Percentiles rank a stretch among this genome's conserved stretches.
Conservation (phyloP, 2,797 vertebrate species). For the Prunella strophiata region DNA sequence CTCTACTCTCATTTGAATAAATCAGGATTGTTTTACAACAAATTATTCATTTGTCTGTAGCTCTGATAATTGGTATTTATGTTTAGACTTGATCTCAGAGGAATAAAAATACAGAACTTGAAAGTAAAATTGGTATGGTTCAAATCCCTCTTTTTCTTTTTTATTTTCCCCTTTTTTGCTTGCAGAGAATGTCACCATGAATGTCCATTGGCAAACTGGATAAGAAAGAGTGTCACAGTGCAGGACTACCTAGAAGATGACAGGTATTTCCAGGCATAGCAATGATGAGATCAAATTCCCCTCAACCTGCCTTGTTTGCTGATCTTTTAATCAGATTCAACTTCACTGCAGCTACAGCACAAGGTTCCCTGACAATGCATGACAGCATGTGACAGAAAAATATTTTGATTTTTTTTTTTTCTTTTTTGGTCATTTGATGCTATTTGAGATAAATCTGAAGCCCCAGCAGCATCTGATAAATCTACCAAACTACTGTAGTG, state of each 20-base stretch:
- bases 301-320: constrained; percentile 80
- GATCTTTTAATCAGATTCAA: constrained; percentile 80
- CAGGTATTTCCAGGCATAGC: constrained; percentile 76
- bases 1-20: constrained; percentile 64
- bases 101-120: constrained; percentile 51
- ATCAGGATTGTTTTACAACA: constrained; percentile 72
- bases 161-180: neutral
- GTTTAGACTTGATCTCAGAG: constrained; percentile 68
- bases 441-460: constrained; percentile 64
- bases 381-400: constrained; percentile 78
- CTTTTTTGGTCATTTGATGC: constrained; percentile 55
- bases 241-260: constrained; percentile 69
- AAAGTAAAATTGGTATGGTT: constrained; percentile 59
- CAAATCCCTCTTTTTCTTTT: neutral
- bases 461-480: constrained; percentile 1
- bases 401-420: constrained; percentile 72
- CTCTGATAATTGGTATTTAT: constrained; percentile 77
- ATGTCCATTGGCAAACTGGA: constrained; percentile 69
- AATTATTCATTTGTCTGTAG: constrained; percentile 76
- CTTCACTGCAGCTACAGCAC: constrained; percentile 68
- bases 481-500: neutral
- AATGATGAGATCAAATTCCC: constrained; percentile 76
- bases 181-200: constrained; percentile 63
- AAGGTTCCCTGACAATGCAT: constrained; percentile 73
- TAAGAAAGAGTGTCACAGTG: constrained; percentile 64